Percentiles rank a stretch among this genome's conserved stretches.
These are phyloP conservation scores for Pseudomugil gertrudae DNA, from an alignment of 2,797 vertebrate species.

Conservation along the genomic window DNA sequence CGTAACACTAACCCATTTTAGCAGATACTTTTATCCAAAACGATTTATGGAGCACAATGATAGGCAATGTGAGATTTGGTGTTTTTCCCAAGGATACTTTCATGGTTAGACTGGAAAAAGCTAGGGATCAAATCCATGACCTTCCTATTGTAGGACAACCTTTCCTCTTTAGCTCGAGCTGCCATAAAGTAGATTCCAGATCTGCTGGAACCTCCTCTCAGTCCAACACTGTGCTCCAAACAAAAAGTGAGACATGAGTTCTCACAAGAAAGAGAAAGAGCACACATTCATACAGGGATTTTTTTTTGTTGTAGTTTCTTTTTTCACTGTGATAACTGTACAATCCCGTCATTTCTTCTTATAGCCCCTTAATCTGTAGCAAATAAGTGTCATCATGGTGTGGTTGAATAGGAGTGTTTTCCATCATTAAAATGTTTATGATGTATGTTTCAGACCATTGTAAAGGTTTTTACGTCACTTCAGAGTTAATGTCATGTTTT, in stretches of 20 bases:
- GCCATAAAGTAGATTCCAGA: neutral
- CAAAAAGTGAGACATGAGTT: neutral
- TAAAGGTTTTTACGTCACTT: too few relatives aligned
- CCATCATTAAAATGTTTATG: too few relatives aligned
- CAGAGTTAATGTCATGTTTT: too few relatives aligned
- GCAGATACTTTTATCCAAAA: neutral
- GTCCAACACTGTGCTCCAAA: neutral
- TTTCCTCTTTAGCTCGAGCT: neutral
- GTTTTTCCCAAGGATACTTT: neutral
- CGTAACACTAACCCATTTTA: neutral
- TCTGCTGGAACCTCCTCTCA: neutral
- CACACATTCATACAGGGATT: neutral
- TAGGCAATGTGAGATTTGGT: neutral
- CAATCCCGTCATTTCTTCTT: too few relatives aligned
- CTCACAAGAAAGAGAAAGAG: neutral
- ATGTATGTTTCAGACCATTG: too few relatives aligned
- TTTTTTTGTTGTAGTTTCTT: neutral
- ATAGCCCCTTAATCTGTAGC: too few relatives aligned
- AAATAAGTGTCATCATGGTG: too few relatives aligned
- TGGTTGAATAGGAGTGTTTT: too few relatives aligned
- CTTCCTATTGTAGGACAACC: neutral
- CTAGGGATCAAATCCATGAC: neutral
- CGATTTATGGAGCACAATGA: neutral
- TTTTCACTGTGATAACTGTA: neutral
- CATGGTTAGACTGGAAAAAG: neutral